phyloP scores from a whole-genome alignment of 2,797 vertebrate genomes.

The Heterohyrax brucei region DNA sequence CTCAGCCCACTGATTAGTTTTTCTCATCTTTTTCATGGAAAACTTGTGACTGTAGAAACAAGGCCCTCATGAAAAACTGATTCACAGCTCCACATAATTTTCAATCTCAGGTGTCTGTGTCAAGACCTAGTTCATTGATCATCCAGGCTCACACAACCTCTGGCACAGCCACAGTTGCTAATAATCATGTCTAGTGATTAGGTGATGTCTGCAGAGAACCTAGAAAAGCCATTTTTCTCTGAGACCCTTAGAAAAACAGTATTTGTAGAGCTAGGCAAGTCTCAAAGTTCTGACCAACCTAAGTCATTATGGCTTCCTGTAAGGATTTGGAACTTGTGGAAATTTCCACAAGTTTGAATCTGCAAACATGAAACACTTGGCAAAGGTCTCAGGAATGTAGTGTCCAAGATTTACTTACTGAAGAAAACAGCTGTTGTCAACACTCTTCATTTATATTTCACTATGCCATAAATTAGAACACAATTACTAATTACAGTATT shows the following conservation, averaged over 20 bases:
- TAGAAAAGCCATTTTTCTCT: neutral
- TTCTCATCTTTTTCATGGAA: neutral
- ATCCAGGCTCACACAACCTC: no score
- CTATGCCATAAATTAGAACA: slow-evolving; percentile 33
- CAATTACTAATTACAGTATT: neutral
- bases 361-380: neutral
- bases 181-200: neutral
- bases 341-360: neutral
- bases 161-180: rapidly evolving
- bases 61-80: neutral
- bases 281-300: neutral
- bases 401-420: neutral
- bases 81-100: neutral
- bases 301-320: neutral
- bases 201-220: rapidly evolving
- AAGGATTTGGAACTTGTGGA: neutral
- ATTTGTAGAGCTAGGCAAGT: neutral
- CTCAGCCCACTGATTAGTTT: neutral
- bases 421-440: neutral
- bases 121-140: neutral
- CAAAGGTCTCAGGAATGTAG: neutral
- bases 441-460: neutral
- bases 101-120: neutral
- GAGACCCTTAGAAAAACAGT: neutral
- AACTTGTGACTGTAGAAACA: neutral